Base-by-base conservation (phyloP, 2,888 invertebrate species). In the Lasioglossum zephyrum region DNA sequence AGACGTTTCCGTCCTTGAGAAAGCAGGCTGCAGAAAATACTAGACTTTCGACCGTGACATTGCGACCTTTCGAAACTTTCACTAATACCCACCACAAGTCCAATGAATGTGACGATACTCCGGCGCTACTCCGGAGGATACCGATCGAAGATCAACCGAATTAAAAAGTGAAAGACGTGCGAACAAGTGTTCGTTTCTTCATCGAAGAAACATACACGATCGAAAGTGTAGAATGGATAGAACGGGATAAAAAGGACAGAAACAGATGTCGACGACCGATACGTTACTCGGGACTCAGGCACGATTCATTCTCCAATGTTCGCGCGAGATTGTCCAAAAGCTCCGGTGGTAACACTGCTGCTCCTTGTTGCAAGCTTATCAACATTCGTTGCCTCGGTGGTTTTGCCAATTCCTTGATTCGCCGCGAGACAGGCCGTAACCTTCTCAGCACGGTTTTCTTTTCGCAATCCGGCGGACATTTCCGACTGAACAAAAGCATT, bases 261-360 rank as follows among this genome's bases (percentile, higher is more conserved):
- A n/a, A n/a, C 22, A 84, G 9, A 16, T 39, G n/a, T 9, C 39
- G 36, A 26, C 2, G 31, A 73, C 47, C 18, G 70, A 85, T 79
- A 82, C 81, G 41, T 93, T 94, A 95, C 95, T 95, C 94, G 4
- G 95, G 94, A 5, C 94, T 92, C 41, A 95, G 81, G 31, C 93
- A 93, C 0, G 93, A 89, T 82, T 92, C 92, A 6, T 84, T 88
- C 81, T 95, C 94, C 31, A 94, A 69, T 4, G 91, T 86, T 70
- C 91, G 92, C 4, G 94, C 89, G 44, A 95, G 90, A 86, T 93
- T 92, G 31, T 93, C 92, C 6, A 94, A 79, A 47, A 93, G 84
- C 39, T 92, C 87, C 2, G 91, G 84, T 4, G 94, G 92, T n/a
- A 95, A 78, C 8, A 82, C 87, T 0, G 77, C 77, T 2, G 90